phyloP scores from a whole-genome alignment of 2,113 vertebrate genomes.

The Alethe castanea region DNA sequence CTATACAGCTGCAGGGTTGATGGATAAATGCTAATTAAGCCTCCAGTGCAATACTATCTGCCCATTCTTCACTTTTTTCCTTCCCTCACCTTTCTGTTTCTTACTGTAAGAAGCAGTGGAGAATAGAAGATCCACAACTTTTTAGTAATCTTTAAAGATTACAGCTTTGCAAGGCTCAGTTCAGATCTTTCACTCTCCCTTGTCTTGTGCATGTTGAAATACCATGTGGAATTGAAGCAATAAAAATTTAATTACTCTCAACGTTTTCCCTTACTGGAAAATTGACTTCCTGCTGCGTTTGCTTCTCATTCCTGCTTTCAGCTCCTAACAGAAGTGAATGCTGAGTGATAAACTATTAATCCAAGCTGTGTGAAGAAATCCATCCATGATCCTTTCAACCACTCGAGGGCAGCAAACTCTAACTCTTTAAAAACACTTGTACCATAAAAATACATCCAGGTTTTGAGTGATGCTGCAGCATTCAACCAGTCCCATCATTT shows the following conservation, averaged over 20 bases:
- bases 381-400: not conserved
- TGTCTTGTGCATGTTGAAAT: not conserved
- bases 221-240: not conserved
- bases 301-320: not conserved
- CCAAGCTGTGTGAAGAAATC: not conserved
- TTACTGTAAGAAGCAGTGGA: not conserved
- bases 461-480: not conserved
- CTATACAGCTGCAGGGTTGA: not conserved
- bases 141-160: not conserved
- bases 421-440: not conserved
- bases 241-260: not conserved
- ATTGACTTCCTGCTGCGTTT: not conserved
- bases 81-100: not conserved
- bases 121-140: not conserved
- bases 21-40: not conserved
- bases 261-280: not conserved
- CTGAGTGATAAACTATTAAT: not conserved
- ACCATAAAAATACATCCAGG: not conserved
- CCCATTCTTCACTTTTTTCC: not conserved
- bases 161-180: not conserved
- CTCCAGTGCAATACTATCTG: not conserved
- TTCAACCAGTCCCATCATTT: not conserved
- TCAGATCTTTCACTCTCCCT: rapidly evolving
- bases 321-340: not conserved
- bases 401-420: constrained; percentile 51